Conservation (phyloP, 1,140 invertebrate species). For the Leptopilina clavipes region DNA sequence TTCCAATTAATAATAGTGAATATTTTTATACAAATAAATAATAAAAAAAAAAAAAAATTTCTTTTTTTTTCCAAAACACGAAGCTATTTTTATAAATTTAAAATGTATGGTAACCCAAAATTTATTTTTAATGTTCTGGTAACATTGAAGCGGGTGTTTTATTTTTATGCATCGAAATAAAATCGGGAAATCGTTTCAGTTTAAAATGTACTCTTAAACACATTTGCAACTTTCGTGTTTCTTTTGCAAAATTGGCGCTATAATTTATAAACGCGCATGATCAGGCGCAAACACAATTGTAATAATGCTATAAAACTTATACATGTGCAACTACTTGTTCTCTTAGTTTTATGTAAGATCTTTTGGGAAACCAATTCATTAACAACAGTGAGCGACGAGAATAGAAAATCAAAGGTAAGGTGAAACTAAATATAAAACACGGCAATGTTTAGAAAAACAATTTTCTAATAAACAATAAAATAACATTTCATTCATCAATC, state of each 20-base stretch:
- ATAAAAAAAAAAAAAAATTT: too few species aligned
- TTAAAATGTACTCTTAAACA: background rate
- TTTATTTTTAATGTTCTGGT: slow-evolving; percentile 8
- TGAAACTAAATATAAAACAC: background rate
- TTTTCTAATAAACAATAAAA: background rate
- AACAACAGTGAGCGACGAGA: background rate
- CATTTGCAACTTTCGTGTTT: background rate
- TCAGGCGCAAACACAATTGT: background rate
- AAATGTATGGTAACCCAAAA: background rate
- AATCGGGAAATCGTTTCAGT: background rate
- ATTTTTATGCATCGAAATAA: background rate
- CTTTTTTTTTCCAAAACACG: too few species aligned
- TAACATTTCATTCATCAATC: background rate
- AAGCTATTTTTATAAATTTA: background rate
- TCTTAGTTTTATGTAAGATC: slow-evolving; percentile 15
- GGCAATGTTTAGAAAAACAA: background rate
- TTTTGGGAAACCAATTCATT: slow-evolving; percentile 5
- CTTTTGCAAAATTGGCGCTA: background rate
- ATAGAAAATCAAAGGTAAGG: slow-evolving; percentile 1
- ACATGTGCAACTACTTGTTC: background rate
- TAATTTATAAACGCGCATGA: slow-evolving; percentile 21
- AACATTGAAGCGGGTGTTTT: background rate
- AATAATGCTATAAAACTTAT: background rate
- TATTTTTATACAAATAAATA: too few species aligned
- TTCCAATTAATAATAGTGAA: too few species aligned